Base-by-base conservation (phyloP, 1,140 invertebrate genomes). In the Drosophila kikkawai region DNA sequence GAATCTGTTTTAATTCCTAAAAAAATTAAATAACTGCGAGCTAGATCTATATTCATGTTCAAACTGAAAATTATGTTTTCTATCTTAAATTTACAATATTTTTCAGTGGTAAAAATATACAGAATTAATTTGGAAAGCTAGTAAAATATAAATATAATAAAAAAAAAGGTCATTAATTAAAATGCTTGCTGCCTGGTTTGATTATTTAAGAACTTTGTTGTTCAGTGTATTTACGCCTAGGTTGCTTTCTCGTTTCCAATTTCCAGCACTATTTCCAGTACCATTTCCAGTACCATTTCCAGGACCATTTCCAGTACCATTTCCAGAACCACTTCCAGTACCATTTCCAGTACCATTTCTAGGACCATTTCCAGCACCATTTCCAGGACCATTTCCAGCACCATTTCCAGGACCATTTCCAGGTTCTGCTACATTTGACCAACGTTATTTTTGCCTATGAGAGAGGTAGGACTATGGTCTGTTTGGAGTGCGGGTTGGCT, bases 371-470 rank as follows among this genome's bases (percentile, higher is more conserved):
- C 32, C 17, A 39, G 17, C 7, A 26, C 56, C 39, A 61, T 65
- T 65, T 34, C 26, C 39, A 67, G 22, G 1, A 22, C 22, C 22
- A 56, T 56, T 56, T 56, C 32, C 34, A 39, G 17, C 11, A 26
- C 56, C 39, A 61, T 65, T 65, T 34, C 26, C 39, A 67, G 22
- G 22, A 22, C 22, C 22, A 22, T 22, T 51, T 50, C 15, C 26
- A 32, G 15, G 44, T 19, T 36, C 36, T 34, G 36, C 26, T 68
- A 61, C 26, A 63, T 44, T 59, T 60, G 29, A 13, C 59, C 57
- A 32, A 17, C 65, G 7, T 22, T 48, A 45, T 68, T 66, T 37
- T 37, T 19, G 42, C 12, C 12, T 22, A 17, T 39, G 8, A 36
- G 22, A 64, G 17, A 41, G 48, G n/a, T 22, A 2, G 34, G 3